Percentiles rank a stretch among this genome's conserved stretches.
Conservation (phyloP, 2,888 invertebrate species). For the Rhamphomyia laevipes region DNA sequence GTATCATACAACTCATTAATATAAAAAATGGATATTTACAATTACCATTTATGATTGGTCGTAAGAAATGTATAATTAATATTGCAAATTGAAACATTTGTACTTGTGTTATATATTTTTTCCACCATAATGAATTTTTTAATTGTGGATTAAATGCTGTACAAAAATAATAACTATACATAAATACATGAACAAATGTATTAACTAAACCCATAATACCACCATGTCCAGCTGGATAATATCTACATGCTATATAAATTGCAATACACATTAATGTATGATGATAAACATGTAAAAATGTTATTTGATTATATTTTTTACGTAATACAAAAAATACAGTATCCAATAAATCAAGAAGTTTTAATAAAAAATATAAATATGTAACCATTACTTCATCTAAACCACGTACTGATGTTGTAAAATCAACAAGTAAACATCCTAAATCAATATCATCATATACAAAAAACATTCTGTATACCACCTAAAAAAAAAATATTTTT, state of each 20-base stretch:
- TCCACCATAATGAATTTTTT: constrained; percentile 63
- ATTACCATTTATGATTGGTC: constrained; percentile 37
- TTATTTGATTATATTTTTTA: constrained; percentile 55
- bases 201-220: constrained; percentile 55
- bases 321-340: constrained; percentile 52
- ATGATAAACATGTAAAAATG: constrained; percentile 59
- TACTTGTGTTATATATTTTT: constrained; percentile 65
- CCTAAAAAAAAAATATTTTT: background rate
- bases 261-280: constrained; percentile 52
- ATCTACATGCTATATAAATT: constrained; percentile 46
- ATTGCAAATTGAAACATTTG: constrained; percentile 60
- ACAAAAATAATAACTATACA: constrained; percentile 67
- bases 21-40: constrained; percentile 49
- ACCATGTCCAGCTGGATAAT: constrained; percentile 51
- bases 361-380: background rate
- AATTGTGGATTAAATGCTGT: constrained; percentile 56
- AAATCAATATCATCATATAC: background rate
- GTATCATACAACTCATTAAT: constrained; percentile 45
- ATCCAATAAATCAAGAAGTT: background rate
- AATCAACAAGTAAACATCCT: background rate
- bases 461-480: background rate
- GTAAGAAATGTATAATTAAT: constrained; percentile 42
- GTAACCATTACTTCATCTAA: background rate
- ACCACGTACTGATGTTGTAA: background rate
- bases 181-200: constrained; percentile 59